A percentile compares a stretch with the other conserved stretches of the same genome.
Evolutionary conservation across 2,888 invertebrate species (phyloP).

Genomic region (Eilema sororculum): DNA sequence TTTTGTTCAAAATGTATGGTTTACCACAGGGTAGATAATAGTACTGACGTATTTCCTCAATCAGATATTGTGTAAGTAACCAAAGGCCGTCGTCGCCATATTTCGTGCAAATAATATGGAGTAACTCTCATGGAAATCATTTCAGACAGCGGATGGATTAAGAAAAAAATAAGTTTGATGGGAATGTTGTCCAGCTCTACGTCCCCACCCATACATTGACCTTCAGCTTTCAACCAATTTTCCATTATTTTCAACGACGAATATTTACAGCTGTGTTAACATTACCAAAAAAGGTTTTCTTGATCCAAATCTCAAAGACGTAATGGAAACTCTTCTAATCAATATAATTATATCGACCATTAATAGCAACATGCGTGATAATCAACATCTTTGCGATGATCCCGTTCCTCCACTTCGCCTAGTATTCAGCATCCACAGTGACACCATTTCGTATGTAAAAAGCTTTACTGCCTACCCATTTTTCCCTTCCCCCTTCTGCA

Average conservation of each 20-base stretch:
- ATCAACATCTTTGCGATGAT: not conserved
- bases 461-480: too few species aligned
- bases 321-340: not conserved
- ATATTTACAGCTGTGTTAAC: not conserved
- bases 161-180: too few species aligned
- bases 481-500: not conserved
- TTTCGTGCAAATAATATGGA: too few species aligned
- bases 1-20: constrained; percentile 15
- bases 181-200: too few species aligned
- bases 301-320: not conserved
- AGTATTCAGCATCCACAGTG: not conserved
- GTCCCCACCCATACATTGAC: not conserved
- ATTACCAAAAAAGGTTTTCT: not conserved
- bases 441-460: not conserved
- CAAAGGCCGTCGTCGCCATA: too few species aligned
- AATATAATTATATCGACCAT: not conserved
- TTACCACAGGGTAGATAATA: not conserved
- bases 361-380: not conserved
- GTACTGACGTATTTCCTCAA: constrained; percentile 3
- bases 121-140: too few species aligned
- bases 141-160: too few species aligned
- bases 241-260: too few species aligned
- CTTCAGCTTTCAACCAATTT: not conserved
- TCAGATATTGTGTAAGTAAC: not conserved
- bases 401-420: not conserved